Evolutionary conservation across 2,888 invertebrate species (phyloP), one percentile per base, ranked within the genome.

Genomic region (Ischnus inquisitorius): DNA sequence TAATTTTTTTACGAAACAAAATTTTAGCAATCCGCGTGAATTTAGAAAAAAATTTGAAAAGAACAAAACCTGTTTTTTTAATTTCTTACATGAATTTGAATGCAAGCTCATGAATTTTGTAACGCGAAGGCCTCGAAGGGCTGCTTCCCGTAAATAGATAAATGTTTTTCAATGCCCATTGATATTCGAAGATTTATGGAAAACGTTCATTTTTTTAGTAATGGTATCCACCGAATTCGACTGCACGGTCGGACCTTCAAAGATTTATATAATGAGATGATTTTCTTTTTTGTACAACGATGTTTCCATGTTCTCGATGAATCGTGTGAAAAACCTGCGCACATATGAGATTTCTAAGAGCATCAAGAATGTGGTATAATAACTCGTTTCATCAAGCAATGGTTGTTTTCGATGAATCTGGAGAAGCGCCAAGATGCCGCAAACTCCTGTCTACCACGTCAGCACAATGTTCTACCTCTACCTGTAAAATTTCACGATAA

Each of bases 401-500:
- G 25, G 68, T 68, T 34, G 48, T 39, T 34, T 54, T 4, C 19
- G 10, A 12, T 54, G 54, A 14, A 54, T 10, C 54, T 3, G 12
- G 25, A 6, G 8, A 16, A 39, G 25, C 43, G 39, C 28, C 14
- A 77, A 60, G 28, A 68, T 67, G 34, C 28, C 67, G 43, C 57
- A 43, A 67, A 68, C n/a, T 43, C 19, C 12, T 22, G n/a, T 68
- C 48, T 54, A 69, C 34, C 28, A 12, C 19, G 5, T 48, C 68
- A 34, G 43, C 68, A 19, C 54, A 54, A 76, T 51, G 25, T 28
- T 60, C 57, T 77, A 28, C 10, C 8, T 54, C 68, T 77, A 77
- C 46, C 68, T 68, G 77, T 65, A 67, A 67, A 67, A 67, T 43
- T 19, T 54, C 14, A 39, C 62, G 19, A 19, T 34, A n/a, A 74